Evolutionary conservation across 1,140 invertebrate genomes (phyloP).

Genomic region (Artemia franciscana): DNA sequence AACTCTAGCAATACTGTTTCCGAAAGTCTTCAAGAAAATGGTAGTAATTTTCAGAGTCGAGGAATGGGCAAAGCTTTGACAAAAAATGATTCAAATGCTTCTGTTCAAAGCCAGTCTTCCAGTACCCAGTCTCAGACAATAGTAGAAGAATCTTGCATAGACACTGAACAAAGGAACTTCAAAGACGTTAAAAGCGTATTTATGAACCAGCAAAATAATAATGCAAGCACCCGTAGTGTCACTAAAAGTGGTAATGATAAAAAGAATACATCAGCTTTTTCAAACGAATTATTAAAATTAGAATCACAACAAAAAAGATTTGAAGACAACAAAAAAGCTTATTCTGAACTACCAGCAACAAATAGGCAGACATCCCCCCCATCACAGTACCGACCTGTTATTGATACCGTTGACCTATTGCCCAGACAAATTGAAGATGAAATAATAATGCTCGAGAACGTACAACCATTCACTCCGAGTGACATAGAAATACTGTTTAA

Average conservation of each 20-base stretch:
- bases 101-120: background rate
- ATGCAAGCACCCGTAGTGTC: too few relatives aligned
- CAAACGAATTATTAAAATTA: too few relatives aligned
- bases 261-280: too few relatives aligned
- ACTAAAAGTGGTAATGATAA: too few relatives aligned
- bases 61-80: too few relatives aligned
- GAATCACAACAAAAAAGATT: too few relatives aligned
- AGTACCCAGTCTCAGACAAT: background rate
- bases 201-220: background rate
- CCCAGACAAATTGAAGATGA: background rate
- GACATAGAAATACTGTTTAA: background rate
- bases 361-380: background rate
- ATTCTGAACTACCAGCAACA: background rate
- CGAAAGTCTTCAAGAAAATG: too few relatives aligned
- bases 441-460: background rate
- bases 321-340: too few relatives aligned
- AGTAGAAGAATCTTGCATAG: background rate
- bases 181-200: background rate
- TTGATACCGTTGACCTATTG: background rate
- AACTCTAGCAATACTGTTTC: too few relatives aligned
- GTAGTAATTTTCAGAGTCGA: too few relatives aligned
- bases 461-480: background rate
- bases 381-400: background rate
- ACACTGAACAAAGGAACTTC: background rate
- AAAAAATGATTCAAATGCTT: background rate